These are phyloP conservation scores for Zeugodacus cucurbitae DNA, from an alignment of 1,140 invertebrate genomes.

Conservation along the genomic window DNA sequence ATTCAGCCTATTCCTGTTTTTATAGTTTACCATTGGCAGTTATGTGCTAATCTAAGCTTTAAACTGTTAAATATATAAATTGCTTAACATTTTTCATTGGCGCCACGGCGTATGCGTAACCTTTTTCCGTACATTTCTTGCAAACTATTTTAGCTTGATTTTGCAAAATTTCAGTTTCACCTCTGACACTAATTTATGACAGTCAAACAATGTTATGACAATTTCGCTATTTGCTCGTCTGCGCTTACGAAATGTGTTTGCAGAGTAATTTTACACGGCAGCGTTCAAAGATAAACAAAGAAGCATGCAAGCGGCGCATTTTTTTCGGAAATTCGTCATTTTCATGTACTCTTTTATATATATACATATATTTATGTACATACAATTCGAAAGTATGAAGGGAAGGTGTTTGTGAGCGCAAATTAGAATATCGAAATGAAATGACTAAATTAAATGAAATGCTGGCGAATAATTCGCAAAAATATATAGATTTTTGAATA, in stretches of 20 bases:
- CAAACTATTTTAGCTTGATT: not conserved
- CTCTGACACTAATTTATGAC: not conserved
- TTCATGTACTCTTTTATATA: no score
- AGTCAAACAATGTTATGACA: not conserved
- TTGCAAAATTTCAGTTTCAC: not conserved
- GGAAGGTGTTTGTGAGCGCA: no score
- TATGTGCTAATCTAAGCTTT: no score
- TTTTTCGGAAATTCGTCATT: not conserved
- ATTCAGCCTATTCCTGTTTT: no score
- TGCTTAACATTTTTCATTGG: not conserved
- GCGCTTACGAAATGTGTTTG: not conserved
- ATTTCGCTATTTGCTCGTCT: not conserved
- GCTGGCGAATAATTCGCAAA: no score
- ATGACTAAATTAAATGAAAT: no score
- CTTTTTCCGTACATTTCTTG: not conserved
- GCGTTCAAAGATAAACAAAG: not conserved
- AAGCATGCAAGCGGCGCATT: constrained; percentile 11
- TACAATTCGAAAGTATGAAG: no score
- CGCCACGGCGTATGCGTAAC: not conserved
- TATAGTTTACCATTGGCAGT: no score
- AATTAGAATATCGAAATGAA: no score
- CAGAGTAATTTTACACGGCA: not conserved
- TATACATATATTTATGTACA: no score
- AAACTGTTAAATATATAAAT: no score
- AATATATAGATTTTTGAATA: no score